Evolutionary conservation across 2,888 invertebrate species (phyloP), one percentile per base, ranked within the genome.

Genomic region (Ophion ellenae): DNA sequence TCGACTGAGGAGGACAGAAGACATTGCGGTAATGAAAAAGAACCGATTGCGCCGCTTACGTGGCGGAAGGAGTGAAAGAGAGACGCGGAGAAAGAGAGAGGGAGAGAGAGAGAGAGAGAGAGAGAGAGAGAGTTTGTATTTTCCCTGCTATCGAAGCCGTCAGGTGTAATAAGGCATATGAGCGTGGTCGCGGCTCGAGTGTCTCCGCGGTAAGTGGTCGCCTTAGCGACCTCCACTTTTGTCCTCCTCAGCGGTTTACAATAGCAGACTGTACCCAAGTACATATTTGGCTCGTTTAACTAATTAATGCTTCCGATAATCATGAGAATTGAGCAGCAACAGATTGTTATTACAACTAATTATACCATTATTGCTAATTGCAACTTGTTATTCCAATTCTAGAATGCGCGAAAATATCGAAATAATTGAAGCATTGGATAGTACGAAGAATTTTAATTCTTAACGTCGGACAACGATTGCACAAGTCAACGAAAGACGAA

Each of bases 1-100:
- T 83, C 81, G 80, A 87, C 87, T 87, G 87, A 80, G 78, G 73
- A 86, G 78, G 78, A 85, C 85, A 83, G 81, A 85, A 87, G 83
- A 85, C 81, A 83, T 87, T 81, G 81, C 83, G 80, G 69, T 73
- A 82, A 71, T 71, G 32, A 61, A 81, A 74, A 73, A 59, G 76
- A 76, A 81, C 81, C 79, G 83, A 87, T 86, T 87, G 81, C 76
- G 66, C 40, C 61, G 85, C 84, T 81, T 84, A 86, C 86, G 87
- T 83, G 86, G 86, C 84, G 40, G 77, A 47, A 69, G 47, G 63
- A 74, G 75, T n/a, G 80, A 67, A 32, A 70, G 32, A 76, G 63
- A 70, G 66, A 80, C 53, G 64, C 0, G 64, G 40, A 73, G 28
- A 64, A 53, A 63, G 79, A 63, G 53, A 80, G 63, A 70, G 28